These are phyloP conservation scores for Calidris pygmaea DNA, from an alignment of 2,113 vertebrate species.

Conservation along the genomic window DNA sequence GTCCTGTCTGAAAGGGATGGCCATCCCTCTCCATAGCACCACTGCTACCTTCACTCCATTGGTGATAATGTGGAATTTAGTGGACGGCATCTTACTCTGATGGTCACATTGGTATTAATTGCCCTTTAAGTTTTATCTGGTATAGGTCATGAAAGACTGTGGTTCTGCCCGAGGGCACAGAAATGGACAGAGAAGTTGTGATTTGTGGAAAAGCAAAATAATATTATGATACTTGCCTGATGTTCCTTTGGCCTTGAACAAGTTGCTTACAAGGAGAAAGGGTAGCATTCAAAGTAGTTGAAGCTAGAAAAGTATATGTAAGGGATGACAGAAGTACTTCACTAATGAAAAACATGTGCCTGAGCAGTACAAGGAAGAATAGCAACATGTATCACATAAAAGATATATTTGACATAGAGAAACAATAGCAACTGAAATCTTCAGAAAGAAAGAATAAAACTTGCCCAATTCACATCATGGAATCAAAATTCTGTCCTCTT, in stretches of 20 bases:
- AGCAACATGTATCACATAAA: neutral
- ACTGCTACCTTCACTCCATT: neutral
- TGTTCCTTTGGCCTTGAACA: neutral
- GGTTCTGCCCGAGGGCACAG: neutral
- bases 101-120: neutral
- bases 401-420: neutral
- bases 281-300: neutral
- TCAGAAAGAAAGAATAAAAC: neutral
- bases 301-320: neutral
- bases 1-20: neutral
- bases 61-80: neutral
- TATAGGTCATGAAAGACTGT: neutral
- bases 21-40: neutral
- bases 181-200: neutral
- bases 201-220: neutral
- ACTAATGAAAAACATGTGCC: neutral
- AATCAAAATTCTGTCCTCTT: neutral
- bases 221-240: neutral
- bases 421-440: neutral
- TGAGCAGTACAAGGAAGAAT: neutral
- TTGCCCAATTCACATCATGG: neutral
- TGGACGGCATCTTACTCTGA: neutral
- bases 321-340: neutral
- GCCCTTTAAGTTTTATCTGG: neutral
- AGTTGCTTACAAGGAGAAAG: neutral